These are phyloP conservation scores for Drosophila mimica DNA, from an alignment of 2,888 invertebrate species.

Conservation along the genomic window DNA sequence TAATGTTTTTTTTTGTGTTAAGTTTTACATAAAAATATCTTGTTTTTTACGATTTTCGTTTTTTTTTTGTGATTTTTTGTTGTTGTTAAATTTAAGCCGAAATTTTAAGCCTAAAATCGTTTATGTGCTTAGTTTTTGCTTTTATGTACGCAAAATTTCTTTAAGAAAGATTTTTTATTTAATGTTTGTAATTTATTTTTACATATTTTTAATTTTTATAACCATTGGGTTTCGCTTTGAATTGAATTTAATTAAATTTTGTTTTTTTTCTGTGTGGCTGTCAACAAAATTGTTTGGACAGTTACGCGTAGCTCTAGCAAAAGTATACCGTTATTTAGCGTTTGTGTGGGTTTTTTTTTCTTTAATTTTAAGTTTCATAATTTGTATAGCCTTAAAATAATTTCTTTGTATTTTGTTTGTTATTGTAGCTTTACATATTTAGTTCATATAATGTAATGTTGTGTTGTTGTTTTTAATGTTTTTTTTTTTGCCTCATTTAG, in stretches of 20 bases:
- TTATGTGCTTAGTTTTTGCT: slow-evolving; percentile 53
- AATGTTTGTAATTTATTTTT: slow-evolving; percentile 39
- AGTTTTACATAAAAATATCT: slow-evolving; percentile 64
- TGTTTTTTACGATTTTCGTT: slow-evolving; percentile 45
- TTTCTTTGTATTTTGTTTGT: slow-evolving; percentile 72
- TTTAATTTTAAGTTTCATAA: slow-evolving; percentile 48
- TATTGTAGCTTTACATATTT: slow-evolving; percentile 47
- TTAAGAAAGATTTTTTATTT: slow-evolving; percentile 58
- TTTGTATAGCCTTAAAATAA: slow-evolving; percentile 76
- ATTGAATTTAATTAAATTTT: slow-evolving; percentile 46
- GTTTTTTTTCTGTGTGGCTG: slow-evolving; percentile 23
- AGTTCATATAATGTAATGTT: slow-evolving; percentile 44
- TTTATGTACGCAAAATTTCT: slow-evolving; percentile 59
- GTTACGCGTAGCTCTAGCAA: slow-evolving; percentile 64
- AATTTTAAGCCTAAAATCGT: slow-evolving; percentile 76
- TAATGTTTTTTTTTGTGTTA: slow-evolving; percentile 49
- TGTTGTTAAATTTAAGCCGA: slow-evolving; percentile 68
- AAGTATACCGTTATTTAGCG: slow-evolving; percentile 67
- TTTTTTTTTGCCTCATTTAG: slow-evolving; percentile 71
- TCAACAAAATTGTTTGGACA: slow-evolving; percentile 46
- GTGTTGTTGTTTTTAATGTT: slow-evolving; percentile 16
- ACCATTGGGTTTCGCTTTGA: slow-evolving; percentile 61
- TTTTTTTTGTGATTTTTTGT: slow-evolving; percentile 44
- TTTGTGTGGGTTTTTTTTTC: slow-evolving; percentile 6
- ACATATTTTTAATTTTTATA: slow-evolving; percentile 63